Base-by-base conservation (phyloP, 2,797 vertebrate species). In the Malacoctenus gilli region DNA sequence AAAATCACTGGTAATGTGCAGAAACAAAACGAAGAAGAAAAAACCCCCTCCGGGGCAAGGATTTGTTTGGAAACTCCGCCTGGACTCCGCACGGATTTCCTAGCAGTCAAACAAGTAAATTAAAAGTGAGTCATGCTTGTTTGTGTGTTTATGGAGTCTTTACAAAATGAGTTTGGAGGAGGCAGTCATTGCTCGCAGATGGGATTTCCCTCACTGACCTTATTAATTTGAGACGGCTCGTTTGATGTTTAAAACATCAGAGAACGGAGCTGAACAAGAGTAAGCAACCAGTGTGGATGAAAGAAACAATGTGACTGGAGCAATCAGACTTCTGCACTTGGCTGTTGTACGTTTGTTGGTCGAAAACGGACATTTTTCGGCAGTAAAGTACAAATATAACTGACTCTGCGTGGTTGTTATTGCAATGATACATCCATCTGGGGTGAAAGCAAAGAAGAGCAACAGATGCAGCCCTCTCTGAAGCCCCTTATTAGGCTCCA, bases 401-500 rank as follows among this genome's bases (percentile, higher is more conserved):
- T n/a, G n/a, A n/a, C n/a, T n/a, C n/a, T n/a, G n/a, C n/a, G n/a
- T n/a, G n/a, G n/a, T n/a, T n/a, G n/a, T n/a, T n/a, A n/a, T n/a
- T n/a, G n/a, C n/a, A 56, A 60, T 68, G 12, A 20, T 44, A 30
- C 21, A 61, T 53, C 70, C 79, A 75, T 71, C 72, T 56, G 69
- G 63, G 58, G 64, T 63, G 60, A 68, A 72, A 36, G 34, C 46
- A 62, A 37, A 52, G 63, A 73, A 68, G 58, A 72, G 75, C 71
- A 87, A 75, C 74, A 85, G 46, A 68, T 63, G 60, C 21, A 68
- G 36, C 48, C 34, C 37, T 3, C 67, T 55, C 44, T 4, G 37
- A 43, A 40, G 40, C 60, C 78, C 59, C 77, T 85, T 80, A 68
- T 87, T 85, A 80, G 52, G 64, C 68, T 53, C 58, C 42, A 39